Evolutionary conservation across 2,797 vertebrate genomes (phyloP).

Genomic region (Intellagama lesueurii): DNA sequence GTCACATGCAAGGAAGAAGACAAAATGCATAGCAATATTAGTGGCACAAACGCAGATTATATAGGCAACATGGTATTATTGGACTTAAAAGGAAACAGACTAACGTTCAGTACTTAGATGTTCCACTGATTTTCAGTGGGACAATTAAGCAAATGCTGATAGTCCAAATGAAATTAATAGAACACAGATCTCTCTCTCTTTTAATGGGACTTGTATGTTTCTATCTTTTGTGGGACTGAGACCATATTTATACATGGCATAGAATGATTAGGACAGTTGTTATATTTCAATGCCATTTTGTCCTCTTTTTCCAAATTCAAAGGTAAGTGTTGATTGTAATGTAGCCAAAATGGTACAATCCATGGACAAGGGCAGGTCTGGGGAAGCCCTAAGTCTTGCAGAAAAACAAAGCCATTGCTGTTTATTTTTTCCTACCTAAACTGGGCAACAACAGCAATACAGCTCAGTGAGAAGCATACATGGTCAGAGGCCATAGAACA

Average conservation of each 20-base stretch:
- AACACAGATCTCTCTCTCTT: too few species aligned
- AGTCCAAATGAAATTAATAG: not conserved
- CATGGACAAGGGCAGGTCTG: not conserved
- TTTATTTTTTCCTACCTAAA: too few species aligned
- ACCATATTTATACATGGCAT: not conserved
- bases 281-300: accelerated
- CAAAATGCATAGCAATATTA: not conserved
- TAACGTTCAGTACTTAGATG: not conserved
- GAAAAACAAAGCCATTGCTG: not conserved
- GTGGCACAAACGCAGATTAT: not conserved
- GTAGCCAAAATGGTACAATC: not conserved
- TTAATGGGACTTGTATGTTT: not conserved
- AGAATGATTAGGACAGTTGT: not conserved
- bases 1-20: not conserved
- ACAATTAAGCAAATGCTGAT: not conserved
- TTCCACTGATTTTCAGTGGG: not conserved
- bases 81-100: conserved; percentile 1
- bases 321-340: too few species aligned
- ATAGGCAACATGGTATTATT: too few species aligned
- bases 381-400: not conserved
- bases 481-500: not conserved
- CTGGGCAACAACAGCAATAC: not conserved
- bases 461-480: not conserved
- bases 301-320: too few species aligned
- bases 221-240: not conserved